Percentiles rank a stretch among this genome's conserved stretches.
Evolutionary conservation across 1,140 invertebrate species (phyloP).

Genomic region (Tribolium castaneum): DNA sequence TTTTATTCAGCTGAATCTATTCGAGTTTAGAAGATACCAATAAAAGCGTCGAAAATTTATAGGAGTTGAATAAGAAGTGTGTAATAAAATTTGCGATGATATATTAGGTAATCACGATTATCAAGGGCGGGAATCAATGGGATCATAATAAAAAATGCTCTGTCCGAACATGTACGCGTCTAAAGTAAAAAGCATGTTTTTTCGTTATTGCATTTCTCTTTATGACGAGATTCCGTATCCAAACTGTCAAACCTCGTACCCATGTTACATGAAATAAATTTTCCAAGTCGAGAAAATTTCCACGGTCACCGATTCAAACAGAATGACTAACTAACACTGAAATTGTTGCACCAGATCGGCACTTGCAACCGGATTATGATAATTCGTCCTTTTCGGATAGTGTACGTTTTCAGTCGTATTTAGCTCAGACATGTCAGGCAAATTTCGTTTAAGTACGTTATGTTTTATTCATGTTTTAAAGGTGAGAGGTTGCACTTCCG

Average conservation of each 20-base stretch:
- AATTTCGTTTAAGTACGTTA: neutral
- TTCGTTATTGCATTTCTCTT: slow-evolving; percentile 34
- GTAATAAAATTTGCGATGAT: slow-evolving; percentile 32
- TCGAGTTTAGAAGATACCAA: slow-evolving; percentile 1
- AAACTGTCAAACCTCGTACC: slow-evolving; percentile 31
- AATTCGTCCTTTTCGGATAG: neutral
- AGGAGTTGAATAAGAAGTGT: slow-evolving; percentile 1
- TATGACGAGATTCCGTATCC: slow-evolving; percentile 23
- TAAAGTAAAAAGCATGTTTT: slow-evolving; percentile 20
- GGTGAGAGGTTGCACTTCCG: neutral
- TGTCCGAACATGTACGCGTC: neutral
- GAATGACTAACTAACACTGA: slow-evolving; percentile 4
- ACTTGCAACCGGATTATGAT: neutral
- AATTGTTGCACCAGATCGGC: neutral
- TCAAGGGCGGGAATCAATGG: slow-evolving; percentile 2
- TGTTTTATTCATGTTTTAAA: neutral
- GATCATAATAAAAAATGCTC: slow-evolving; percentile 15
- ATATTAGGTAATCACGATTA: slow-evolving; percentile 22
- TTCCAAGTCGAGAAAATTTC: slow-evolving; percentile 20
- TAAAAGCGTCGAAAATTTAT: slow-evolving; percentile 15
- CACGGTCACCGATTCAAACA: neutral
- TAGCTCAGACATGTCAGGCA: neutral
- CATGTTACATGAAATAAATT: slow-evolving; percentile 30
- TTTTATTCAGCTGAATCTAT: neutral
- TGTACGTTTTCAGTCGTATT: neutral